phyloP scores from a whole-genome alignment of 2,888 invertebrate species.

The Tribolium freemani region DNA sequence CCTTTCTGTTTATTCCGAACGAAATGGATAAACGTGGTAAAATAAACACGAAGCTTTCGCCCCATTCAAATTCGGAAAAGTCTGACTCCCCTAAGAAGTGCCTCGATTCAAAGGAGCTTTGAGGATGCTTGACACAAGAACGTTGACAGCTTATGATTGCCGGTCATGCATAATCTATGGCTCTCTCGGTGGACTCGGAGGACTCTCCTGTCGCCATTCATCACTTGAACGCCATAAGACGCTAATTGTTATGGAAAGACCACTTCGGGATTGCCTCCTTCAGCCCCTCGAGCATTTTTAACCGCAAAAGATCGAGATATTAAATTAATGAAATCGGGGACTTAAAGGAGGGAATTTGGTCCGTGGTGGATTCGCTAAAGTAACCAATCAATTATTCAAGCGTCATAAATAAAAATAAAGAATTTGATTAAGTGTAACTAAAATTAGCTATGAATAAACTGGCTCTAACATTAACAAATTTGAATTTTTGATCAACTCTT shows the following conservation, averaged over 20 bases:
- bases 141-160: conserved; percentile 43
- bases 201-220: background rate
- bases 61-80: background rate
- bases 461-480: conserved; percentile 9
- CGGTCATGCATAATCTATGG: conserved; percentile 44
- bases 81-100: background rate
- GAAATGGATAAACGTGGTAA: background rate
- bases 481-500: conserved; percentile 19
- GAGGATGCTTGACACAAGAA: background rate
- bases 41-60: background rate
- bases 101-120: background rate
- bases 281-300: background rate
- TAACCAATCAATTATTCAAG: background rate
- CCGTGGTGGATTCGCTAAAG: background rate
- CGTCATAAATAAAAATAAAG: background rate
- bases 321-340: background rate
- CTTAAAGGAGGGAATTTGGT: background rate
- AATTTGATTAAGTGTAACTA: background rate
- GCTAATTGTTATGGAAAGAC: background rate
- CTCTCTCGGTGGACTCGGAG: background rate
- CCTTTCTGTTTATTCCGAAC: background rate
- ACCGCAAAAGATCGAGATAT: background rate
- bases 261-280: background rate
- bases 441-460: conserved; percentile 5
- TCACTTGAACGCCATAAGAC: background rate